Evolutionary conservation across 92 coral and sea anemone species (phyloP), one percentile per base, ranked within the genome.

Genomic region (Epizoanthus rinbou): DNA sequence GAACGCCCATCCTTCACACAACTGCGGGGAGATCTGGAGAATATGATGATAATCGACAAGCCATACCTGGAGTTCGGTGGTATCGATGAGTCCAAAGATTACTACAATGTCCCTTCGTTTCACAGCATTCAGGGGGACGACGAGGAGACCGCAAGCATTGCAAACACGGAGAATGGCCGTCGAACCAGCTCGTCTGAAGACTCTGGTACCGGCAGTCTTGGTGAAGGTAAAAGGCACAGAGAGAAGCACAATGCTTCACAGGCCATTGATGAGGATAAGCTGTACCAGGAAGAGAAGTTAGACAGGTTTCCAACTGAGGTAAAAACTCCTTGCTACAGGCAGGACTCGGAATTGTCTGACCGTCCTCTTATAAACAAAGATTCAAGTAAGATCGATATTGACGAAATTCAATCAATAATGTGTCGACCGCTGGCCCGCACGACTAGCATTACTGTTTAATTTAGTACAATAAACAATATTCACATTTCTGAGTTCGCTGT

Each of bases 101-200:
- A 78, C 54, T 78, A 78, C 71, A 78, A 78, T 35, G 59, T 78
- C 13, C 82, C 82, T 22, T 78, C 82, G 18, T 78, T 78, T 60
- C 70, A 78, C 47, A 78, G 82, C 82, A 43, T 78, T 22, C 70
- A 78, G 17, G 82, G 62, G 0, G 82, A 78, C 58, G 59, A 21
- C 3, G 82, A 78, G 43, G 82, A 19, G 1, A n/a, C n/a, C 45
- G 13, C 7, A 59, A 35, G 9, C 9, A 67, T 35, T n/a, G 18
- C 59, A 4, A 57, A 47, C 25, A 22, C 24, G 15, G 57, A 78
- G 43, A 10, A 3, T 39, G 19, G n/a, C n/a, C 31, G 41, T 3
- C 18, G 25, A 39, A 21, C 57, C 39, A 59, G 19, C 35, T 2
- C 3, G 10, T 1, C 47, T 39, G 57, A 60, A 0, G 59, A 41